A percentile compares a stretch with the other conserved stretches of the same genome.
Evolutionary conservation across 1,140 invertebrate genomes (phyloP).

Genomic region (Cyrtorhinus lividipennis): DNA sequence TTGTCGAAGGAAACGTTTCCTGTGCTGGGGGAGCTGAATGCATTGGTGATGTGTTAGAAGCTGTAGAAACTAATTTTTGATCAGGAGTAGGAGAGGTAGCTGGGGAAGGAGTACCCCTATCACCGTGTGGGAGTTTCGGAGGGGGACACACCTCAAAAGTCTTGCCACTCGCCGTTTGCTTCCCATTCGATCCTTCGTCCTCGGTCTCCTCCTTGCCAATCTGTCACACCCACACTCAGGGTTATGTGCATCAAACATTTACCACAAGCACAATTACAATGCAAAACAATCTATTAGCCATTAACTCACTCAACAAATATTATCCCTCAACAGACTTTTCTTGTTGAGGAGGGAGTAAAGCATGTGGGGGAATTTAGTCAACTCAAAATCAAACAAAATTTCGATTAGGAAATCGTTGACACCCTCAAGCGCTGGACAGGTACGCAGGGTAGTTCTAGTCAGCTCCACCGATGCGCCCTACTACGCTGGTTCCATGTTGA

Average conservation of each 20-base stretch:
- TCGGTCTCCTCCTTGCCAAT: conserved; percentile 13
- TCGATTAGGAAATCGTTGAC: too few species aligned
- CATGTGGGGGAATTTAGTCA: too few species aligned
- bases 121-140: conserved; percentile 28
- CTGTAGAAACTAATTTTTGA: conserved; percentile 22
- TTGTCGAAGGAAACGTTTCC: conserved; percentile 26
- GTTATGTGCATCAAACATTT: conserved; percentile 9
- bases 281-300: background rate
- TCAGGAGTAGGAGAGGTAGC: conserved; percentile 26
- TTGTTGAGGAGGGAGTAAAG: too few species aligned
- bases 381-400: too few species aligned
- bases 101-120: conserved; percentile 10
- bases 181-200: conserved; percentile 9
- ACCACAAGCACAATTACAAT: conserved; percentile 4
- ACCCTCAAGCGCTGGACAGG: too few species aligned
- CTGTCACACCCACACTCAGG: conserved; percentile 13
- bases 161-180: conserved; percentile 14
- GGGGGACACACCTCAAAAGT: conserved; percentile 21
- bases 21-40: conserved; percentile 12
- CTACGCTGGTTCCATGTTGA: too few species aligned
- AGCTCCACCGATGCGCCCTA: too few species aligned
- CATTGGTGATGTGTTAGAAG: conserved; percentile 23
- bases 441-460: too few species aligned
- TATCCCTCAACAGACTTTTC: too few species aligned
- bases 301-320: background rate